Base-by-base conservation (phyloP, 2,888 invertebrate species). In the Bellardia bayeri region DNA sequence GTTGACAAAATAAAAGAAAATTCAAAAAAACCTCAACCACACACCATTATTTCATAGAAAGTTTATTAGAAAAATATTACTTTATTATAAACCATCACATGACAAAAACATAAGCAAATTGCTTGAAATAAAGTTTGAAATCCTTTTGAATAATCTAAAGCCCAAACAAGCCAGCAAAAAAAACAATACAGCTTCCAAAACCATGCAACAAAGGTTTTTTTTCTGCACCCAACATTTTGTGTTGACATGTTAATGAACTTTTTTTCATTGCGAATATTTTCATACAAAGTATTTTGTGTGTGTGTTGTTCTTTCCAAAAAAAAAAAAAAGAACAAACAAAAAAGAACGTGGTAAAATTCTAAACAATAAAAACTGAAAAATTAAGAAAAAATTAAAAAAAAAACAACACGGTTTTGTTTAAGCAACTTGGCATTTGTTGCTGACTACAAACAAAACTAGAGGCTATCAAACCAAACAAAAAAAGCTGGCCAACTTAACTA, bases 241-340 rank as follows among this genome's bases (percentile, higher is more conserved):
- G 89, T 88, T 89, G 89, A 88, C 88, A 89, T 79, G 87, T 82
- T 89, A 88, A 87, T 85, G 88, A 86, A 88, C 58, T 88, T 88
- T 88, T 85, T 85, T 80, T 16, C 5, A 8, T 56, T 14, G 23
- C 16, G 56, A 61, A 63, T 58, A 80, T 82, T 79, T 74, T 82
- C 37, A 8, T 54, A 69, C 75, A 82, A 76, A 82, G 68, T 76
- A 49, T 82, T 69, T 75, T 51, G 14, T 64, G 23, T 71, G 40
- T 56, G 64, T 54, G 30, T 66, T 51, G 58, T 74, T 61, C 49
- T 45, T 58, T 51, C 51, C 30, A 30, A 33, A 58, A 68, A 23
- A 30, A 33, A 58, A 68, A 23, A n/a, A 69, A 78, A 23, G 23
- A 23, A 23, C 23, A 23, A 74, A 11, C 23, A 30, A 63, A 71